Base-by-base conservation (phyloP, 2,113 vertebrate genomes). In the Urocolius indicus region DNA sequence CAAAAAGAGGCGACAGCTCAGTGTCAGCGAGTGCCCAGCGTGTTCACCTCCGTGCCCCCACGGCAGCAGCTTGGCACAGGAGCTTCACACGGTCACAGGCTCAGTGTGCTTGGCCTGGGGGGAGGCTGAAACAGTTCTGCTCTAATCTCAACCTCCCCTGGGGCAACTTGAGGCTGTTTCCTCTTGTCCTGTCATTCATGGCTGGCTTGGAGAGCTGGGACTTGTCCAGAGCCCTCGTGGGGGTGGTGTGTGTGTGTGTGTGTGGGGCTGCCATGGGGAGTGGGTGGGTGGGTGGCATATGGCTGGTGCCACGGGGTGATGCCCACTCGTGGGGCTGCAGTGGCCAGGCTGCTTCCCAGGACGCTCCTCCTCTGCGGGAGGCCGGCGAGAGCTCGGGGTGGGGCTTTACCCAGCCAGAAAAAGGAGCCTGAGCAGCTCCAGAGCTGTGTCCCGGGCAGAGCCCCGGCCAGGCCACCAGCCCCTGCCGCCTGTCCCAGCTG, bases 311-410 rank as follows among this genome's bases (percentile, higher is more conserved):
- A 9, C 9, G 1, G 15, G 6, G n/a, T 22, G 69, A 13, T 38
- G 26, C 66, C 46, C 27, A 3, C 8, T 15, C 45, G 38, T 41
- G 38, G 38, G 38, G 38, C 38, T 41, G 38, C 38, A 41, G 38
- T 12, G 38, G 38, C 38, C 38, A 12, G 38, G 38, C 38, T 12
- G 38, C 9, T 41, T 41, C 38, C 38, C 1, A 0, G 2, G 43
- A 77, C 5, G 65, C 96, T 96, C 94, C 96, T 95, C 96, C 96
- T 95, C 94, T 91, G 84, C 20, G 2, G 83, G 85, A 92, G 66
- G 93, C 78, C 67, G 88, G 83, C 51, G 41, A 86, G 80, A 52
- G 13, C 55, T 73, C 14, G 80, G 94, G 94, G 96, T 96, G 94
- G 94, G 87, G 93, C 96, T 96, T 84, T 91, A 63, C 36, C 1